Evolutionary conservation across 2,888 invertebrate genomes (phyloP).

Genomic region (Cremastinae sp.): DNA sequence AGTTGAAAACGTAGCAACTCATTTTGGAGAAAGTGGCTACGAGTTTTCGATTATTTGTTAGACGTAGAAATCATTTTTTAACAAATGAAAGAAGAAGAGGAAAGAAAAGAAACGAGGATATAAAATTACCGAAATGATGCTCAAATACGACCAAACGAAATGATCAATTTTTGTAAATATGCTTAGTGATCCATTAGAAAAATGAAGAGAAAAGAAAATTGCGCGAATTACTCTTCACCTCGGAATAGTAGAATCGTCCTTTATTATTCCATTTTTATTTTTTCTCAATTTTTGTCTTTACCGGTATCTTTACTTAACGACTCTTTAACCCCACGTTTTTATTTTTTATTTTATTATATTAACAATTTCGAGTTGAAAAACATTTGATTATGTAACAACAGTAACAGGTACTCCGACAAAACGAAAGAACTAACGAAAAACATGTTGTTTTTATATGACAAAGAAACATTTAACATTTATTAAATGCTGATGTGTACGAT

Average conservation of each 20-base stretch:
- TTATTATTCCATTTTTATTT: slow-evolving; percentile 47
- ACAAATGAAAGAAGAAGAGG: neutral
- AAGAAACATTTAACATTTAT: slow-evolving; percentile 25
- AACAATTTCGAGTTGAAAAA: slow-evolving; percentile 39
- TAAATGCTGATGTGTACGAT: slow-evolving; percentile 48
- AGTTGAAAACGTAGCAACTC: neutral
- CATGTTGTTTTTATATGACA: slow-evolving; percentile 20
- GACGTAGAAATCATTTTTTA: neutral
- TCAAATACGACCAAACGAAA: slow-evolving; percentile 62
- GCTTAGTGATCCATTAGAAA: slow-evolving; percentile 52
- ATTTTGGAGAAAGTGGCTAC: slow-evolving; percentile 40
- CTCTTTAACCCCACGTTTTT: slow-evolving; percentile 37
- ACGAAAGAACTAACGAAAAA: slow-evolving; percentile 1
- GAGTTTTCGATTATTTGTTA: slow-evolving; percentile 12
- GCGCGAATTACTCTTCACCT: slow-evolving; percentile 41
- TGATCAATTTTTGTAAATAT: slow-evolving; percentile 63
- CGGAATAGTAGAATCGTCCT: slow-evolving; percentile 30
- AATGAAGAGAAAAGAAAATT: slow-evolving; percentile 38
- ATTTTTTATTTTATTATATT: slow-evolving; percentile 34
- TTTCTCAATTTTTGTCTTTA: slow-evolving; percentile 29
- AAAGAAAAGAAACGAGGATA: neutral
- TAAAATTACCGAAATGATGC: slow-evolving; percentile 56
- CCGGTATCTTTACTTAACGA: slow-evolving; percentile 40
- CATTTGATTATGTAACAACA: slow-evolving; percentile 1
- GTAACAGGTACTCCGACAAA: slow-evolving; percentile 1